Evolutionary conservation across 2,888 invertebrate species (phyloP).

Genomic region (Stenotaenia linearis): DNA sequence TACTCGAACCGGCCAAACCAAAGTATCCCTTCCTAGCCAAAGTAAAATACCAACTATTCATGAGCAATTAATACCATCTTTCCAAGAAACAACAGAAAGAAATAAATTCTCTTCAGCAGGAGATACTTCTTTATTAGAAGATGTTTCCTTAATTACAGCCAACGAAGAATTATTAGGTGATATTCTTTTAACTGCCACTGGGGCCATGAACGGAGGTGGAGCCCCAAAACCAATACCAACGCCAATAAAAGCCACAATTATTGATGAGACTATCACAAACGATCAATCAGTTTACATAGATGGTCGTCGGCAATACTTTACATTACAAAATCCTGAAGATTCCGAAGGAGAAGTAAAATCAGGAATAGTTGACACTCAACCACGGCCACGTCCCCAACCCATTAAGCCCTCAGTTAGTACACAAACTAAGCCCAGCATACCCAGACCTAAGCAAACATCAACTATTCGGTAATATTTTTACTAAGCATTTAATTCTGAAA

Average conservation of each 20-base stretch:
- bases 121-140: background rate
- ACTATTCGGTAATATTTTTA: background rate
- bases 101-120: background rate
- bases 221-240: background rate
- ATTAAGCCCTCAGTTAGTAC: background rate
- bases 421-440: background rate
- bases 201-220: background rate
- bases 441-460: background rate
- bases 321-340: conserved; percentile 57
- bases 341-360: background rate
- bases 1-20: background rate
- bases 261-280: background rate
- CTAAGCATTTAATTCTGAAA: too few relatives aligned
- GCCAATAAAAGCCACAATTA: background rate
- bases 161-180: background rate
- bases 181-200: conserved; percentile 27
- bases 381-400: background rate
- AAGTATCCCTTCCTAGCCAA: background rate
- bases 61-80: background rate
- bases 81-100: background rate
- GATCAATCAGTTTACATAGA: conserved; percentile 87
- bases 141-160: conserved; percentile 13
- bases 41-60: background rate
- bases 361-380: background rate
- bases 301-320: conserved; percentile 80